These are phyloP conservation scores for Acanthacorydalis orientalis DNA, from an alignment of 2,888 invertebrate species.

Conservation along the genomic window DNA sequence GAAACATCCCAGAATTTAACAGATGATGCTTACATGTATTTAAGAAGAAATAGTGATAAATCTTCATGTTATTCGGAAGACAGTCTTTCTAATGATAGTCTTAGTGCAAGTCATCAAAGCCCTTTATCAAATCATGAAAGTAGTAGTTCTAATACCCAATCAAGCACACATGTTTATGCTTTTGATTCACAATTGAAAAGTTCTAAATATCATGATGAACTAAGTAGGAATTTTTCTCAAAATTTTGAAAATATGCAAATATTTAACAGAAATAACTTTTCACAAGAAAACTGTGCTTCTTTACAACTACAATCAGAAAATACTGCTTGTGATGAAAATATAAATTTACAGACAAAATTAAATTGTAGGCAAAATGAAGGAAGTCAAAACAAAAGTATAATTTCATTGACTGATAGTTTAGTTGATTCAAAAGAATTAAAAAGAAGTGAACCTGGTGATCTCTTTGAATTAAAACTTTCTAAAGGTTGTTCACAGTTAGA, in stretches of 20 bases:
- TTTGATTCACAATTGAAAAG: not conserved
- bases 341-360: not conserved
- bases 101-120: constrained; percentile 15
- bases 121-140: constrained; percentile 20
- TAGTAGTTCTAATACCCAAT: not conserved
- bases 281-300: not conserved
- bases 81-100: constrained; percentile 48
- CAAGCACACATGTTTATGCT: not conserved
- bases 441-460: constrained; percentile 14
- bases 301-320: not conserved
- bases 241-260: constrained; percentile 6
- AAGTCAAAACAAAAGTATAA: no score
- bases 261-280: not conserved
- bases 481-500: constrained; percentile 66
- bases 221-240: constrained; percentile 3
- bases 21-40: constrained; percentile 22
- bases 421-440: not conserved
- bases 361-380: not conserved
- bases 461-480: constrained; percentile 58
- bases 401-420: not conserved
- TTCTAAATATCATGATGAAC: not conserved
- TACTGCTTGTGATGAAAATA: not conserved
- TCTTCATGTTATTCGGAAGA: constrained; percentile 56
- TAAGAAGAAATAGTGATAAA: constrained; percentile 49
- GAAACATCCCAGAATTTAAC: constrained; percentile 11